Percentiles rank a stretch among this genome's conserved stretches.
phyloP scores from a whole-genome alignment of 2,888 invertebrate species.

The Cybosia mesomella region DNA sequence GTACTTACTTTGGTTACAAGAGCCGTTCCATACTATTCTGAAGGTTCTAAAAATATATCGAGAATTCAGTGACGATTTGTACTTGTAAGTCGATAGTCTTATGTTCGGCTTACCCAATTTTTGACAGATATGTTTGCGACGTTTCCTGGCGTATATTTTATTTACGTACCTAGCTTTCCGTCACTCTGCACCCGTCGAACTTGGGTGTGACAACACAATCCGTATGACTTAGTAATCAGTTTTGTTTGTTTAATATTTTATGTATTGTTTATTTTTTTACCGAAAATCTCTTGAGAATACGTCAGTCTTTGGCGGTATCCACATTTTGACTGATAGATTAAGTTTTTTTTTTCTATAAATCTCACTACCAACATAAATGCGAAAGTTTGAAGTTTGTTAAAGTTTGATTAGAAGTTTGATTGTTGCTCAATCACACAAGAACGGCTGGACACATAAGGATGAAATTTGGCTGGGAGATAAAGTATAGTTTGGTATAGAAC shows the following conservation, averaged over 20 bases:
- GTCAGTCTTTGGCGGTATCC: background rate
- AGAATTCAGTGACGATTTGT: slow-evolving; percentile 17
- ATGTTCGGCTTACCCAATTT: slow-evolving; percentile 23
- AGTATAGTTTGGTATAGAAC: no score
- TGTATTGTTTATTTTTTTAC: slow-evolving; percentile 7
- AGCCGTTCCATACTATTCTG: background rate
- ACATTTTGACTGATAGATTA: background rate
- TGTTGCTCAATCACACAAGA: no score
- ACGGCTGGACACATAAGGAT: no score
- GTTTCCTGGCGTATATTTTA: slow-evolving; percentile 38
- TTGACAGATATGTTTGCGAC: slow-evolving; percentile 31
- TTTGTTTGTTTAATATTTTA: slow-evolving; percentile 14
- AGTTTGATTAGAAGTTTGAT: no score
- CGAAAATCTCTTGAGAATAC: background rate
- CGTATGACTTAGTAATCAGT: slow-evolving; percentile 41
- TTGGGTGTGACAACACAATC: slow-evolving; percentile 22
- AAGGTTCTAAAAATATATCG: slow-evolving; percentile 6
- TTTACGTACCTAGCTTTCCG: slow-evolving; percentile 35
- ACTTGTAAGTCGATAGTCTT: slow-evolving; percentile 28
- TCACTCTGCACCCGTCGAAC: slow-evolving; percentile 23
- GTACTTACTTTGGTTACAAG: background rate
- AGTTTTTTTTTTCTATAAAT: background rate
- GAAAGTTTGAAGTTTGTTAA: no score
- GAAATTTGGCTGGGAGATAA: no score
- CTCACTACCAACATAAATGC: no score